A percentile compares a stretch with the other conserved stretches of the same genome.
These are phyloP conservation scores for Caloenas nicobarica DNA, from an alignment of 2,113 vertebrate genomes.

Conservation along the genomic window DNA sequence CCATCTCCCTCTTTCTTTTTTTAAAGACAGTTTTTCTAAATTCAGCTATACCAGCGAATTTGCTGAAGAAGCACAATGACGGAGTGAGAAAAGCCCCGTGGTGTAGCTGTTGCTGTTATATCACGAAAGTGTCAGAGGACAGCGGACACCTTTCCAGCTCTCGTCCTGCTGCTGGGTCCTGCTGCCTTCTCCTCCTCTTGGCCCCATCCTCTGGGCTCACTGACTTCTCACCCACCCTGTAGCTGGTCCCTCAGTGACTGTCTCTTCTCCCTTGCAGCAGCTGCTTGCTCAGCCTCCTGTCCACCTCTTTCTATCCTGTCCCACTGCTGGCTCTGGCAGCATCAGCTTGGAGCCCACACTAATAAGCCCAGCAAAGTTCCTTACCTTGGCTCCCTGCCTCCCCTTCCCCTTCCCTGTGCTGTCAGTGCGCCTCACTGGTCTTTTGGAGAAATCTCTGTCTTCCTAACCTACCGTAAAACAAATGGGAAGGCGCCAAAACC, in stretches of 20 bases:
- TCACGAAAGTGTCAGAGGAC: background rate
- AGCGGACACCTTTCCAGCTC: background rate
- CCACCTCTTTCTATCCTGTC: background rate
- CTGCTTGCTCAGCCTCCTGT: background rate
- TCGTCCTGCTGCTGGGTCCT: background rate
- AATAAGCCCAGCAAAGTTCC: background rate
- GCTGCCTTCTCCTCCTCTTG: background rate
- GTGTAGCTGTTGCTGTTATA: background rate
- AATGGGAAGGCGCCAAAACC: background rate
- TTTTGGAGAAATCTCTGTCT: constrained; percentile 2
- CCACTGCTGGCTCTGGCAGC: background rate
- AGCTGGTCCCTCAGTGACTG: background rate
- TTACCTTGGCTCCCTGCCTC: background rate
- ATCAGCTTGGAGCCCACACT: background rate
- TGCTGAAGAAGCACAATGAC: background rate
- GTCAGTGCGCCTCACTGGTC: background rate
- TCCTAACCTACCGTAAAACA: constrained; percentile 8
- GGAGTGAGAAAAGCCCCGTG: rapidly evolving
- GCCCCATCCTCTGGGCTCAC: rapidly evolving
- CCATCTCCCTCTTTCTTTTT: background rate
- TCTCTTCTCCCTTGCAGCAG: background rate
- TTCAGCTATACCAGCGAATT: background rate
- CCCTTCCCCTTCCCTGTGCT: background rate
- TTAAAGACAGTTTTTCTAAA: background rate
- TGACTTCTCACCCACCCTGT: background rate